Base-by-base conservation (phyloP, 2,113 vertebrate species). In the Odocoileus hemionus region DNA sequence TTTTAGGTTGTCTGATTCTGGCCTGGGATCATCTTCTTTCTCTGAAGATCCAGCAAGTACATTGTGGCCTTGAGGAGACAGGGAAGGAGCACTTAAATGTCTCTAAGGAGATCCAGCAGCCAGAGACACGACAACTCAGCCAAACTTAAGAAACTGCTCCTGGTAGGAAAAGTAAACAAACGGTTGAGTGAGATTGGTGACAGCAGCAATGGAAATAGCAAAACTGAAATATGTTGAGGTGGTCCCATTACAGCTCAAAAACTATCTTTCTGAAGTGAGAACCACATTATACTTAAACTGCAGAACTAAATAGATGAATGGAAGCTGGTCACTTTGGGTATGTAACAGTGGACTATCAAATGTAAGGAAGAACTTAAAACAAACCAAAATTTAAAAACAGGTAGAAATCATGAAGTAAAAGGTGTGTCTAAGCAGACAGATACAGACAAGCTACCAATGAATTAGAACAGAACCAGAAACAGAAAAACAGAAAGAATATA, bases 401-500 rank as follows among this genome's bases (percentile, higher is more conserved):
- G 47, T 10, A 70, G 23, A 78, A 43, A 70, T 90, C 5, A n/a
- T 33, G 14, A 82, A 45, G 9, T 57, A 33, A 91, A 80, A 54
- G 3, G 0, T n/a, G 70, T 33, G 25, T 83, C 6, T 60, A 89
- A 95, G 8, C 83, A 58, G 13, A 33, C 3, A 93, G 12, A 57
- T 19, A 0, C 2, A 60, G 1, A 33, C 0, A 25, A 70, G 10
- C 2, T 54, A 64, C 7, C 7, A 36, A 7, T 52, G 3, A 88
- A 43, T n/a, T 91, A 26, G 5, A 47, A 91, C 7, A 70, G 33
- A 90, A 85, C 0, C 6, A 84, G 19, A 83, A 64, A 55, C 16
- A 43, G 39, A 55, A 84, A 80, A 14, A 86, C 30, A 28, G 26
- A 50, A 8, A 57, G 0, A 21, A 50, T 4, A 61, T 1, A 47